Conservation (phyloP, 2,113 vertebrate genomes). For the Forbesichthys agassizii region DNA sequence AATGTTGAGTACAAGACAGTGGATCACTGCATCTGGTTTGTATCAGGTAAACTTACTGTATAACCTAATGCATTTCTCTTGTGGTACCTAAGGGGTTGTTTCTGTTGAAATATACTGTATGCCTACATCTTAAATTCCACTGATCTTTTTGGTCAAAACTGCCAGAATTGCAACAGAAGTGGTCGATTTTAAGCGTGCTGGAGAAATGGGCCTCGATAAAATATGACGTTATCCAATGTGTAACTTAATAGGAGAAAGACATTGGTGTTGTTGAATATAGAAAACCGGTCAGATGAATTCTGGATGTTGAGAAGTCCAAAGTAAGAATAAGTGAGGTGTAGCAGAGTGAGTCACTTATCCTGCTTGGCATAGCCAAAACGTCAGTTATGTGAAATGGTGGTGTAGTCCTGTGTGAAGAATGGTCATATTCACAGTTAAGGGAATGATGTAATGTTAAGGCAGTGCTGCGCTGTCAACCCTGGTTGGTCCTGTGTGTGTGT, state of each 20-base stretch:
- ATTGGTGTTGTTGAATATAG: not conserved
- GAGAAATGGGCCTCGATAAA: not conserved
- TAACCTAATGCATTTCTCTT: too few relatives aligned
- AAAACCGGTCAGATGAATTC: not conserved
- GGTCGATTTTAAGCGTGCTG: not conserved
- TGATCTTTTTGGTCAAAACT: not conserved
- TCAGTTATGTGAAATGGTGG: not conserved
- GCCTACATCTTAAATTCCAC: not conserved
- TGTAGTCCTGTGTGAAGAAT: slow-evolving; percentile 6
- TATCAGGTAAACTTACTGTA: too few relatives aligned
- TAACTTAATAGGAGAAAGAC: too few relatives aligned
- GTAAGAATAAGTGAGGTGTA: not conserved
- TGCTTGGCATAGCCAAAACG: not conserved
- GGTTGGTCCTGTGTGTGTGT: slow-evolving; percentile 21
- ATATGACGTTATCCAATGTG: not conserved
- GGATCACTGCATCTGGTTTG: too few relatives aligned
- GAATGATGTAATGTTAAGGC: slow-evolving; percentile 54
- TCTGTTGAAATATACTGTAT: not conserved
- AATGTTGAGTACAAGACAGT: too few relatives aligned
- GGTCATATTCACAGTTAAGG: slow-evolving; percentile 2
- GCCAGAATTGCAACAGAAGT: not conserved
- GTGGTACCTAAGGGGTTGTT: not conserved
- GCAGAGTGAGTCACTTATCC: not conserved
- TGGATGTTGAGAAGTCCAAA: not conserved
- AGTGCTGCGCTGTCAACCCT: slow-evolving; percentile 33